phyloP scores from a whole-genome alignment of 2,113 vertebrate species.

The Petroica traversi region DNA sequence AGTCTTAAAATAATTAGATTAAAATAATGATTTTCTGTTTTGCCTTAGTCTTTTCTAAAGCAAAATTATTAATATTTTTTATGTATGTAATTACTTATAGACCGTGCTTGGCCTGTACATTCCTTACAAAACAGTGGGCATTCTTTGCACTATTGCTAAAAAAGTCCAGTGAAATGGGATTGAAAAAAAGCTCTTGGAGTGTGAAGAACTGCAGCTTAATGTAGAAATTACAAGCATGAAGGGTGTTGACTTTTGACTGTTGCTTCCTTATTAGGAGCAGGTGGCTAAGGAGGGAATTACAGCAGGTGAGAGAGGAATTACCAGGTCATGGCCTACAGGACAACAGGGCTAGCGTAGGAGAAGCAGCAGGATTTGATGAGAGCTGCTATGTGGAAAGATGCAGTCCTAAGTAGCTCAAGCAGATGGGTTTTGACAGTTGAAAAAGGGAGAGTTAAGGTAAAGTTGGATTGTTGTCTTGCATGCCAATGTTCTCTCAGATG shows the following conservation, averaged over 20 bases:
- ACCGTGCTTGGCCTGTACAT: background rate
- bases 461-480: background rate
- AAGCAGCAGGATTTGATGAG: background rate
- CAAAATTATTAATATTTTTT: background rate
- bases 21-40: background rate
- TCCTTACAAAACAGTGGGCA: background rate
- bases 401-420: background rate
- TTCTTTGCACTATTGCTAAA: background rate
- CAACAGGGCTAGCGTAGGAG: background rate
- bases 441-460: background rate
- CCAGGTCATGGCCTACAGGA: background rate
- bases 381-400: background rate
- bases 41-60: background rate
- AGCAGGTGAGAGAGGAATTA: background rate
- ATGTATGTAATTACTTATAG: background rate
- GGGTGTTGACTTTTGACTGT: background rate
- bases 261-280: background rate
- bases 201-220: background rate
- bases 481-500: background rate
- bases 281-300: background rate
- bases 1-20: background rate
- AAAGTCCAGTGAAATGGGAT: background rate
- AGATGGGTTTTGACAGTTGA: background rate
- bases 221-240: background rate
- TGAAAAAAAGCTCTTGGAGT: background rate